Evolutionary conservation across 2,797 vertebrate genomes (phyloP).

Genomic region (Lepilemur septentrionalis): DNA sequence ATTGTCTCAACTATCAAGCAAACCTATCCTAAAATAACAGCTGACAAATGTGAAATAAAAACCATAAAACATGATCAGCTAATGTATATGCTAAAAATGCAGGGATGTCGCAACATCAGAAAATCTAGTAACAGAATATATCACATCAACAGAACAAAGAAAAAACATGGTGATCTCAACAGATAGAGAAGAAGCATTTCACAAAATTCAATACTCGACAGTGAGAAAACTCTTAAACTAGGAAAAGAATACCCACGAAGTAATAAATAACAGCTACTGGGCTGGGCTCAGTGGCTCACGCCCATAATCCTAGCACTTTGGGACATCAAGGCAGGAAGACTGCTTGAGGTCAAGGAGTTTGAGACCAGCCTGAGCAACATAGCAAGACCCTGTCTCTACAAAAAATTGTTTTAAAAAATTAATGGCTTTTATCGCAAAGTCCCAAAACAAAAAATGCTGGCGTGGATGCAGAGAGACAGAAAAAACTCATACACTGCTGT

Average conservation of each 20-base stretch:
- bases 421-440: no score
- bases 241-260: background rate
- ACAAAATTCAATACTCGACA: background rate
- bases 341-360: no score
- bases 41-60: background rate
- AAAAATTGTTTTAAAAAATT: no score
- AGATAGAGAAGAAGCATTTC: background rate
- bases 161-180: background rate
- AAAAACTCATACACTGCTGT: no score
- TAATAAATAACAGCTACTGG: background rate
- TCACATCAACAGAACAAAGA: background rate
- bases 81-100: background rate
- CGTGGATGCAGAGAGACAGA: no score
- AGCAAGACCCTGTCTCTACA: no score
- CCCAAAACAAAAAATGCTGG: background rate
- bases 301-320: no score
- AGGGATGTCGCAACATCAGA: background rate
- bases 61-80: background rate
- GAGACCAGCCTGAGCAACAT: no score
- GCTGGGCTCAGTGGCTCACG: no score
- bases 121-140: background rate
- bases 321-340: no score
- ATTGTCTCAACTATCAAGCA: background rate
- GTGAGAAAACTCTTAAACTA: background rate
- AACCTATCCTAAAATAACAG: background rate